Evolutionary conservation across 2,797 vertebrate species (phyloP), one percentile per base, ranked within the genome.

Genomic region (Myioborus miniatus): DNA sequence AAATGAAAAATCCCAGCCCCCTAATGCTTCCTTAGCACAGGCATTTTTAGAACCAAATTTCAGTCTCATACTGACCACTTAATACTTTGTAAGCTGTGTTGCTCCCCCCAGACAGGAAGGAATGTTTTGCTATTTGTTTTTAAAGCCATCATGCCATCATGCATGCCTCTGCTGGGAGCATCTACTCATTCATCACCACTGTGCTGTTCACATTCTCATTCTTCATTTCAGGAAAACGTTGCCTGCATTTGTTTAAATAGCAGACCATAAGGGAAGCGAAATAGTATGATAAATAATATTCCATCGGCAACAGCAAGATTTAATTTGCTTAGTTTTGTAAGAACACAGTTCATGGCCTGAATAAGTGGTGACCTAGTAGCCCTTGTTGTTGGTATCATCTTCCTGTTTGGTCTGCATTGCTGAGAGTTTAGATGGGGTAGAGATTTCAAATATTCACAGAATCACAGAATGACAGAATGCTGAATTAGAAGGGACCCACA

Each of bases 11-110:
- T 94, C 83, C 39, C 59, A 87, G 53, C 83, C 53, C 44, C 46
- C 50, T 93, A 67, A 78, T 62, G 93, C 74, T 91, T 93, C 64
- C 30, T 75, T 90, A 88, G 88, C 83, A 87, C 15, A 68, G 34
- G 32, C 83, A 94, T 87, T 94, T 97, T 93, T 83, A 88, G 96
- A 95, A 96, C 93, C 49, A 81, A 71, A 90, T 96, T 96, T 96
- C 83, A 93, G 83, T 95, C 63, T 90, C 14, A 1, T 90, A 64
- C 50, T 87, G 89, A 81, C 82, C 78, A 64, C 60, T 71, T 94
- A 87, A 88, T 95, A 93, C 72, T 49, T 23, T 23, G 43, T 32
- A 64, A 80, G 15, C 83, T 74, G 21, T 79, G 80, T 84, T 94
- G 86, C 90, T 96, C 69, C 22, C 22, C 52, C 94, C 71, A 97